A percentile compares a stretch with the other conserved stretches of the same genome.
Evolutionary conservation across 2,797 vertebrate species (phyloP).

Genomic region (Todus mexicanus): DNA sequence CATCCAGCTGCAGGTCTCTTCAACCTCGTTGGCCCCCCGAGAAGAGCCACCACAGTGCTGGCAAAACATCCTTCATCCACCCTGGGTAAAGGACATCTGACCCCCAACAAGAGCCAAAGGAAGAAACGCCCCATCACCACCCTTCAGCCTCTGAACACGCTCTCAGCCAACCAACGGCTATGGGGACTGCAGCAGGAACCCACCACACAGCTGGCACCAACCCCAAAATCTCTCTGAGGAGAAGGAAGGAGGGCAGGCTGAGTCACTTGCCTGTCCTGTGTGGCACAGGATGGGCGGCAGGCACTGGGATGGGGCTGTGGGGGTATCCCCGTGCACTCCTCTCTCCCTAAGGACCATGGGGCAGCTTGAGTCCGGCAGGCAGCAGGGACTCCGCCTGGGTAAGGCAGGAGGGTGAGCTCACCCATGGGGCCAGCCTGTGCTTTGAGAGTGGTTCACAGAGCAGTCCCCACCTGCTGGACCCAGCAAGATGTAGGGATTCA

Average conservation of each 20-base stretch:
- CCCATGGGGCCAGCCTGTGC: neutral
- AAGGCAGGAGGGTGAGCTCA: accelerated
- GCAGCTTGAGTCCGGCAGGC: accelerated
- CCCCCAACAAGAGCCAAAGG: neutral
- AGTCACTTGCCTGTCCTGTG: neutral
- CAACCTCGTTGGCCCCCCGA: neutral
- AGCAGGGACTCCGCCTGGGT: neutral
- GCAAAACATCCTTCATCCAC: neutral
- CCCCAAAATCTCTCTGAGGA: neutral
- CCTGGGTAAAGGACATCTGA: neutral
- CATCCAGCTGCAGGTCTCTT: neutral
- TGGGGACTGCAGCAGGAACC: neutral
- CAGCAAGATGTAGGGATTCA: neutral
- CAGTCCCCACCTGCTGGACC: neutral
- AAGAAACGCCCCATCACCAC: neutral
- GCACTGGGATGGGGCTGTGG: neutral
- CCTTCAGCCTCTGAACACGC: neutral
- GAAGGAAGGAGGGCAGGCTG: neutral
- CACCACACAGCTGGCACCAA: neutral
- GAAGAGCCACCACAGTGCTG: neutral
- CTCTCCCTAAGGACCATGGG: accelerated
- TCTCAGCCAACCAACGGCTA: neutral
- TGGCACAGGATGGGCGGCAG: accelerated
- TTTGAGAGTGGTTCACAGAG: neutral
- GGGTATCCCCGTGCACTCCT: neutral